Evolutionary conservation across 2,888 invertebrate species (phyloP), one percentile per base, ranked within the genome.

Genomic region (Melanophora roralis): DNA sequence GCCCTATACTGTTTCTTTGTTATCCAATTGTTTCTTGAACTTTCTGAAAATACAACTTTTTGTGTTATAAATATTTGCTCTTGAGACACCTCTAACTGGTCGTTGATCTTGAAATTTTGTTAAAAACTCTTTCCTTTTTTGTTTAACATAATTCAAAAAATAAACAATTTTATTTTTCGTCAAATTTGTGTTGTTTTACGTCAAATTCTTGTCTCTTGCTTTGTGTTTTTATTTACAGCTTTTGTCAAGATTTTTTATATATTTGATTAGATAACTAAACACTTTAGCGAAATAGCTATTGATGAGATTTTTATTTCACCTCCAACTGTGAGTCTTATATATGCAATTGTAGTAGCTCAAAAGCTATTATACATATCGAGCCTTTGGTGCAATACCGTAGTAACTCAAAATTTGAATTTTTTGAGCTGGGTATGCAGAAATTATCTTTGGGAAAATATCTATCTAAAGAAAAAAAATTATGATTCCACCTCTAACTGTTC

Each of bases 221-320:
- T 62, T 68, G 9, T 34, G 9, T 73, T 49, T 14, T n/a, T 36
- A 57, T 74, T 43, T 40, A n/a, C 21, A 34, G 19, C 12, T 57
- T 38, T 11, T 51, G 21, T 38, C 4, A 36, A 36, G 12, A 45
- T 23, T 45, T 68, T 55, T 62, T 27, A 5, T 27, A 27, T 27
- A 49, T 74, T 59, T 55, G 75, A 75, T 75, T 68, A 75, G 68
- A 75, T 75, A 75, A 60, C 34, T 59, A 62, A 47, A 27, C 45
- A 12, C 45, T 47, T 47, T 5, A 36, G n/a, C 14, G 34, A 40
- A 43, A 14, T 12, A 11, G 12, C 43, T 16, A 43, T 19, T 23
- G 34, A 49, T 9, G 16, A 7, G 45, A 57, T 57, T 45, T 68
- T 12, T 72, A n/a, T 45, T 47, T 64, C 27, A 38, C 36, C 16